These are phyloP conservation scores for Leptinotarsa rubiginosa DNA, from an alignment of 2,888 invertebrate genomes.

Conservation along the genomic window DNA sequence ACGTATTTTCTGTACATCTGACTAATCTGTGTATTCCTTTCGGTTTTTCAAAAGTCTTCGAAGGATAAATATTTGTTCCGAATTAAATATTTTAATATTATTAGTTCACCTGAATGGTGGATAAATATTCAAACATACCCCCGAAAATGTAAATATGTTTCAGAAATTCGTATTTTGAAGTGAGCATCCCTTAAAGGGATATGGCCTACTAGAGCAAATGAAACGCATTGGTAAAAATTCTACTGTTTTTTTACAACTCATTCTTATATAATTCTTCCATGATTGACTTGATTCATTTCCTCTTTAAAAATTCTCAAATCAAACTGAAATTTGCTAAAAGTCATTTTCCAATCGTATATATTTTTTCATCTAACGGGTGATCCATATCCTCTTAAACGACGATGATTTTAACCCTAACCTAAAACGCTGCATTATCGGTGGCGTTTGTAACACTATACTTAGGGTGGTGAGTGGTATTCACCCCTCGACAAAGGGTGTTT, in stretches of 20 bases:
- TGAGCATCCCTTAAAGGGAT: background rate
- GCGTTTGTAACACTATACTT: conserved; percentile 58
- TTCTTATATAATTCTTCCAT: too few species aligned
- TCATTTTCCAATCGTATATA: background rate
- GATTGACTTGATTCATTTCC: too few species aligned
- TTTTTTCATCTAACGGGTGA: background rate
- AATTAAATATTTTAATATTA: conserved; percentile 17
- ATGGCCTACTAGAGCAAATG: background rate
- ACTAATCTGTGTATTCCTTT: background rate
- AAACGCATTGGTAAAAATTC: too few species aligned
- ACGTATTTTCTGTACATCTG: background rate
- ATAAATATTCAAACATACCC: conserved; percentile 14
- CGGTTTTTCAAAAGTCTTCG: background rate
- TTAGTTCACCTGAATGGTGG: conserved; percentile 19
- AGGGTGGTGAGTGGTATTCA: conserved; percentile 49
- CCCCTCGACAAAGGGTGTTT: conserved; percentile 53
- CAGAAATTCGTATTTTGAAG: background rate
- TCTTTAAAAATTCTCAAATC: background rate
- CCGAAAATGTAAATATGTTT: background rate
- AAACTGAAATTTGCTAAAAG: background rate
- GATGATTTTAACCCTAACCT: conserved; percentile 33
- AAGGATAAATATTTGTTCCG: conserved; percentile 11
- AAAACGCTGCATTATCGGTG: conserved; percentile 45
- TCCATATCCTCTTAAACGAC: conserved; percentile 32
- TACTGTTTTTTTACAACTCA: too few species aligned